Conservation (phyloP, 2,888 invertebrate species). For the Leucophenga montana region DNA sequence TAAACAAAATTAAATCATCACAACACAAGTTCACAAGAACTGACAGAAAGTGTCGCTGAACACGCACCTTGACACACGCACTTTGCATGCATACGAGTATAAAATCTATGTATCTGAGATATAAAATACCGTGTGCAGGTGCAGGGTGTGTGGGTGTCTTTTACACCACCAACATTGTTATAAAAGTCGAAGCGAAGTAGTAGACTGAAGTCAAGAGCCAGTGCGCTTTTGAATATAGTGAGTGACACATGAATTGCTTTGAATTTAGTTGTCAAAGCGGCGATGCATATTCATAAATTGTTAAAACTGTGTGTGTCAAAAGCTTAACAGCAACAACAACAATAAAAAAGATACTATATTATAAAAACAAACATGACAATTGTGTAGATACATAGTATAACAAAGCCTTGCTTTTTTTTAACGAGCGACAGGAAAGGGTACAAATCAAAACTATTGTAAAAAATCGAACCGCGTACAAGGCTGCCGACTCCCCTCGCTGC, state of each 20-base stretch:
- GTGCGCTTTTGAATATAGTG: slow-evolving; percentile 25
- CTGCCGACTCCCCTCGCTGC: not conserved
- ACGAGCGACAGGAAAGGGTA: slow-evolving; percentile 51
- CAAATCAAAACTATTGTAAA: slow-evolving; percentile 53
- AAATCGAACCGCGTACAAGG: slow-evolving; percentile 30
- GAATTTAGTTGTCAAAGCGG: slow-evolving; percentile 70
- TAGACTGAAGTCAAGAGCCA: not conserved
- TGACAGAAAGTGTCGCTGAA: slow-evolving; percentile 42
- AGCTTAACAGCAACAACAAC: slow-evolving; percentile 48
- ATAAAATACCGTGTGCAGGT: not conserved
- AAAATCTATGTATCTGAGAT: not conserved
- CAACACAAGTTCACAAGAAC: slow-evolving; percentile 53
- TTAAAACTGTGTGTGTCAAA: slow-evolving; percentile 58
- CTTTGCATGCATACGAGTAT: slow-evolving; percentile 53
- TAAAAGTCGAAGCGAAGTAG: not conserved
- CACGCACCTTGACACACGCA: slow-evolving; percentile 67
- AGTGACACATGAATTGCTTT: slow-evolving; percentile 67
- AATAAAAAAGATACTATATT: slow-evolving; percentile 12
- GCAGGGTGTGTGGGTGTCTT: not conserved
- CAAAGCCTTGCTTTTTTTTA: slow-evolving; percentile 23
- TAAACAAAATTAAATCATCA: slow-evolving; percentile 59
- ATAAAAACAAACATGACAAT: slow-evolving; percentile 35
- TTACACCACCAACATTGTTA: not conserved
- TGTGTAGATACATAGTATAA: too few relatives aligned
- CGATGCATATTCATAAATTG: slow-evolving; percentile 61